Evolutionary conservation across 2,888 invertebrate species (phyloP).

Genomic region (Lepetodrilus schrolli): DNA sequence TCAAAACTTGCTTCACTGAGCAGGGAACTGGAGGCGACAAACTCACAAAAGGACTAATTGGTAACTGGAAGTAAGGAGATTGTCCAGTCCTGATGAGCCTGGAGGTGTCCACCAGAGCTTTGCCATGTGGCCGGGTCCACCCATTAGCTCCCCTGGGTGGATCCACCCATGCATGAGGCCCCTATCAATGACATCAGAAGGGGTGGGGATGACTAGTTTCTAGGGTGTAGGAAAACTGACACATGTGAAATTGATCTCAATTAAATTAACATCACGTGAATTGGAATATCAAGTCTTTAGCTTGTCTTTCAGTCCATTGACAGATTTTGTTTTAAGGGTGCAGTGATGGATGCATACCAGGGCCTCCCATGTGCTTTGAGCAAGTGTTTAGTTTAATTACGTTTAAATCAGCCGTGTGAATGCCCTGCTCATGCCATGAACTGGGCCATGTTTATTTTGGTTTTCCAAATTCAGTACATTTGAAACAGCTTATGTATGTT

Average conservation of each 20-base stretch:
- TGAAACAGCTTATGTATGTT: too few species aligned
- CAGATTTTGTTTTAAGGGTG: constrained; percentile 16
- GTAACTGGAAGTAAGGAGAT: background rate
- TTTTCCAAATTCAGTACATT: too few species aligned
- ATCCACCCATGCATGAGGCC: background rate
- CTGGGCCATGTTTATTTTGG: too few species aligned
- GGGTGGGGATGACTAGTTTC: background rate
- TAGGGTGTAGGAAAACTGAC: background rate
- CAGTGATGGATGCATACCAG: constrained; percentile 18
- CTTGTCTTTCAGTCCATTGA: constrained; percentile 11
- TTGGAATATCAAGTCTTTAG: background rate
- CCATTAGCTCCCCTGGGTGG: background rate
- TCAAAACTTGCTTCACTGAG: background rate
- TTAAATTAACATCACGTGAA: constrained; percentile 9
- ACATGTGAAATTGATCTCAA: constrained; percentile 24
- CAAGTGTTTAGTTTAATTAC: constrained; percentile 8
- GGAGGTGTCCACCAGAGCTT: background rate
- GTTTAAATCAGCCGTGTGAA: background rate
- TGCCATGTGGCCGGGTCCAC: background rate
- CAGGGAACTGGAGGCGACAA: background rate
- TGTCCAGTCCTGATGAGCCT: background rate
- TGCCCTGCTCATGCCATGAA: background rate
- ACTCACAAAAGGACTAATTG: constrained; percentile 5
- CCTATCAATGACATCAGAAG: background rate
- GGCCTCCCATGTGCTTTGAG: constrained; percentile 1